phyloP scores from a whole-genome alignment of 2,113 vertebrate genomes.

The Caracal caracal region DNA sequence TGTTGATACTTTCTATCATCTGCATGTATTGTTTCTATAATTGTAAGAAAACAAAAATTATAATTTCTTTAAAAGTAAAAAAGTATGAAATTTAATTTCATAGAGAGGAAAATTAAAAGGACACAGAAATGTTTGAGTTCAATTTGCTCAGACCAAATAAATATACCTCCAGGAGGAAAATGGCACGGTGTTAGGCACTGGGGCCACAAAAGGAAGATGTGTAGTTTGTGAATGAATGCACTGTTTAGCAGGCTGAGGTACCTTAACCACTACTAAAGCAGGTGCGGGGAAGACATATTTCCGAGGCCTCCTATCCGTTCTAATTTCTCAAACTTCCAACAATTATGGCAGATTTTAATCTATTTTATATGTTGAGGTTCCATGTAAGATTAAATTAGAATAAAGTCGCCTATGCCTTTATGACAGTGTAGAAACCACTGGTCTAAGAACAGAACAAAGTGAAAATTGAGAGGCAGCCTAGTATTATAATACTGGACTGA shows the following conservation, averaged over 20 bases:
- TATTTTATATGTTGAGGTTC: not conserved
- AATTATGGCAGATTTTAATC: not conserved
- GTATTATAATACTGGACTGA: not conserved
- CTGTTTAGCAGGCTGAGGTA: not conserved
- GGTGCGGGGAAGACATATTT: not conserved
- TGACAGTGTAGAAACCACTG: constrained; percentile 12
- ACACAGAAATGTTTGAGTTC: not conserved
- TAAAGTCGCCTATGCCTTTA: not conserved
- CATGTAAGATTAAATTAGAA: constrained; percentile 26
- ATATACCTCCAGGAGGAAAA: not conserved
- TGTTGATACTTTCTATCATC: not conserved
- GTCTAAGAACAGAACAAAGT: constrained; percentile 21
- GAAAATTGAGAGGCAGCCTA: not conserved
- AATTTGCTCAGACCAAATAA: not conserved
- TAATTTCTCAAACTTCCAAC: constrained; percentile 10
- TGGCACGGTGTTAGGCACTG: not conserved
- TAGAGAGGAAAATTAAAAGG: constrained; percentile 31
- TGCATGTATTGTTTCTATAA: not conserved
- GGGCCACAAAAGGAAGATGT: not conserved
- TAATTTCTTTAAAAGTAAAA: not conserved
- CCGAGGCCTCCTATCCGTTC: not conserved
- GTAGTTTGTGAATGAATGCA: not conserved
- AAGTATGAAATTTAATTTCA: constrained; percentile 7
- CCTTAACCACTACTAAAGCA: not conserved
- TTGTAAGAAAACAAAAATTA: not conserved